These are phyloP conservation scores for Carassius gibelio DNA, from an alignment of 2,113 vertebrate species.

Conservation along the genomic window DNA sequence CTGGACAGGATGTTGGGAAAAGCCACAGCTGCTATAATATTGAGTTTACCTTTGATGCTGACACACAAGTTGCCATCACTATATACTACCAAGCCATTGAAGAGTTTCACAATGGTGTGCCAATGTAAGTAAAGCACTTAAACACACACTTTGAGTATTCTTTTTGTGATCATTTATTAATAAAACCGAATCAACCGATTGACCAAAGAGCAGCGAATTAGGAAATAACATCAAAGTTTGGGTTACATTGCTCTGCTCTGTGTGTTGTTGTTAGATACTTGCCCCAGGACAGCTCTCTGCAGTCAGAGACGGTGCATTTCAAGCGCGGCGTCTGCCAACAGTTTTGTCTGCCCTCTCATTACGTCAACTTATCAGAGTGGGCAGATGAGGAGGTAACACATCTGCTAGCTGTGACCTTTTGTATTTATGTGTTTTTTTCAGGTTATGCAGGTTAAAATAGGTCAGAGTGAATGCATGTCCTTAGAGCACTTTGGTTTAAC, in stretches of 20 bases:
- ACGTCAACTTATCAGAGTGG: conserved; percentile 93
- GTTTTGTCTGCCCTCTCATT: conserved; percentile 95
- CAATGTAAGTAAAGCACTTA: conserved; percentile 78
- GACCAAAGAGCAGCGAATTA: background rate
- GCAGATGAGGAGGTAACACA: conserved; percentile 90
- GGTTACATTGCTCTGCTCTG: background rate
- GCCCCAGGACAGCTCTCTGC: conserved; percentile 88
- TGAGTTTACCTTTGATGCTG: conserved; percentile 95
- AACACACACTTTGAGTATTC: background rate
- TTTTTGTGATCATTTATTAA: background rate
- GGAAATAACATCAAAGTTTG: background rate
- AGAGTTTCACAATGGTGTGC: conserved; percentile 92
- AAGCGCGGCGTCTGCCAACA: conserved; percentile 94
- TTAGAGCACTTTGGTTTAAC: background rate
- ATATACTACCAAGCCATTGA: conserved; percentile 97
- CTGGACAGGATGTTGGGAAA: conserved; percentile 80
- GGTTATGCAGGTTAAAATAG: background rate
- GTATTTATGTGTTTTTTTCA: background rate
- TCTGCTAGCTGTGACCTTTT: background rate
- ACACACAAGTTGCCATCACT: conserved; percentile 92
- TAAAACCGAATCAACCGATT: background rate
- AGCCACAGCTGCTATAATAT: conserved; percentile 89
- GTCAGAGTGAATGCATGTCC: background rate
- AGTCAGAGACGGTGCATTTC: conserved; percentile 93
- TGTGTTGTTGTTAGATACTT: conserved; percentile 79